These are phyloP conservation scores for Ceryle rudis DNA, from an alignment of 2,797 vertebrate genomes.

Conservation along the genomic window DNA sequence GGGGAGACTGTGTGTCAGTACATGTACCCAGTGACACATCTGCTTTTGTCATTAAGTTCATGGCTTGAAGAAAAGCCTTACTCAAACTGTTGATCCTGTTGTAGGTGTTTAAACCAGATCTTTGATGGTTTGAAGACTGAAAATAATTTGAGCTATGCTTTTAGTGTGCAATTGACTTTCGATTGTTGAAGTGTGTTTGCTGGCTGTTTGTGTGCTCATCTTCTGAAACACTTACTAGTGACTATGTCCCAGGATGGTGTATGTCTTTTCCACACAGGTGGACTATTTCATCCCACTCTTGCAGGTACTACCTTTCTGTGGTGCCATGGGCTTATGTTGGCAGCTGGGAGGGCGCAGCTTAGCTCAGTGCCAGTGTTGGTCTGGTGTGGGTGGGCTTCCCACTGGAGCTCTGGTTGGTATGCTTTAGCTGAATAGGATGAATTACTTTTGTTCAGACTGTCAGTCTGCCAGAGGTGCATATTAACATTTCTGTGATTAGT, in stretches of 20 bases:
- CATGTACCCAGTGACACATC: neutral
- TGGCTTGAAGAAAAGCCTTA: neutral
- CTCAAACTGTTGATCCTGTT: neutral
- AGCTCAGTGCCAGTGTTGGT: neutral
- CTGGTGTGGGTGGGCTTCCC: neutral
- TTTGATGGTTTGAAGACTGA: neutral
- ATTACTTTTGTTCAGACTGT: rapidly evolving
- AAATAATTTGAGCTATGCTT: neutral
- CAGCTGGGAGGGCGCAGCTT: neutral
- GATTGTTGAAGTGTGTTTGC: neutral
- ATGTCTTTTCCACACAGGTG: rapidly evolving
- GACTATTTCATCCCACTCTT: rapidly evolving
- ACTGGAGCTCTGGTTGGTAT: neutral
- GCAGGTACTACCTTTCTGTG: neutral
- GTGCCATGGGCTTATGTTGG: neutral
- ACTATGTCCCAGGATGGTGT: rapidly evolving
- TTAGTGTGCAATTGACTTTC: neutral
- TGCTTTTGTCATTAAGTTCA: neutral
- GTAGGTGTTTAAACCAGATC: neutral
- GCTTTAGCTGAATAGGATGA: neutral
- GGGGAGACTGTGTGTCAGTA: neutral
- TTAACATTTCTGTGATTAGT: neutral
- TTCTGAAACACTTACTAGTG: neutral
- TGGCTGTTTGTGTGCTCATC: neutral
- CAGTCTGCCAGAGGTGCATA: neutral